phyloP scores from a whole-genome alignment of 2,113 vertebrate genomes.

The Cercopithecus mona region DNA sequence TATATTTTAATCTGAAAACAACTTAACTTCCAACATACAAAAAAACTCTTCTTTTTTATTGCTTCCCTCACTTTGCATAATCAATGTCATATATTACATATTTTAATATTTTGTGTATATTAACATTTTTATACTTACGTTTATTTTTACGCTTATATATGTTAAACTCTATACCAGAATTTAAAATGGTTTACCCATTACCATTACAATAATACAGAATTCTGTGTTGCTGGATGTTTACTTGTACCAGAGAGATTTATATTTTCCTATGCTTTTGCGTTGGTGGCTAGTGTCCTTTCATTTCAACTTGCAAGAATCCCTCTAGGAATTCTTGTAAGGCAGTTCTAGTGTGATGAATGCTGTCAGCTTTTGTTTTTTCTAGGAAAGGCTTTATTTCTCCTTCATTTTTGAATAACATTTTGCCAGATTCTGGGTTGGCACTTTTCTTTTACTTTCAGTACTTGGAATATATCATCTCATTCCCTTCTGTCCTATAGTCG shows the following conservation, averaged over 20 bases:
- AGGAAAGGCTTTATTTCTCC: background rate
- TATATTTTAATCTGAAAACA: background rate
- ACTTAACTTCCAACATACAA: background rate
- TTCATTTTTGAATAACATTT: no score
- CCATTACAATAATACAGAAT: background rate
- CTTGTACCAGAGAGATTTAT: background rate
- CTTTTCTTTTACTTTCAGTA: no score
- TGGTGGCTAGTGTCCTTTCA: background rate
- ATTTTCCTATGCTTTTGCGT: background rate
- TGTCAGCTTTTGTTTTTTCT: background rate
- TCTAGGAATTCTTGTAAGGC: background rate
- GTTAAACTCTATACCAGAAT: background rate
- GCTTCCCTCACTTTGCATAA: background rate
- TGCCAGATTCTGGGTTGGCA: no score
- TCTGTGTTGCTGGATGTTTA: background rate
- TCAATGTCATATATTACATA: background rate
- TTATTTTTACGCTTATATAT: background rate
- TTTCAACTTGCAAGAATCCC: background rate
- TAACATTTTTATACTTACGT: background rate
- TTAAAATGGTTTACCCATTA: background rate
- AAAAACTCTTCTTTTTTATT: background rate
- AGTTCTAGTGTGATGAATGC: background rate
- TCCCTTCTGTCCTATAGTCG: background rate
- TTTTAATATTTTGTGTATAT: background rate
- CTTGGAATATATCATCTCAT: background rate